These are phyloP conservation scores for Pecten maximus DNA, from an alignment of 2,888 invertebrate species.

Conservation along the genomic window DNA sequence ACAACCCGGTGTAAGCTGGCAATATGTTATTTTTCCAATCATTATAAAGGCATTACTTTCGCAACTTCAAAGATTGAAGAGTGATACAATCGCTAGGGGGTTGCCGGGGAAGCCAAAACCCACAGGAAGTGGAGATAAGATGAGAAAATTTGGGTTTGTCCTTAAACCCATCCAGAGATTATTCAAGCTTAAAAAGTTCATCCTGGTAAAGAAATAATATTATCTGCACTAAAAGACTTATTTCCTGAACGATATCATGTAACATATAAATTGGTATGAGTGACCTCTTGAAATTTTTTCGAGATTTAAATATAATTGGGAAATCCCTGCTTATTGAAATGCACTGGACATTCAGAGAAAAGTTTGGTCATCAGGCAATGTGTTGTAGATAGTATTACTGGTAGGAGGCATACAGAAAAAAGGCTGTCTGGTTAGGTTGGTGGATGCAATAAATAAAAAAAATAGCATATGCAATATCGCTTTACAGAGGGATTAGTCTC, in stretches of 20 bases:
- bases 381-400: too few species aligned
- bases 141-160: neutral
- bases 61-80: conserved; percentile 30
- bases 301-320: neutral
- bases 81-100: conserved; percentile 30
- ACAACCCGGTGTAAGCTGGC: neutral
- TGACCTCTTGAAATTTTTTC: neutral
- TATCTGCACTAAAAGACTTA: neutral
- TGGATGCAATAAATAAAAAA: too few species aligned
- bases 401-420: too few species aligned
- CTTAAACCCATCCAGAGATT: neutral
- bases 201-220: conserved; percentile 7
- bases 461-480: too few species aligned
- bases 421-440: too few species aligned
- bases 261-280: neutral
- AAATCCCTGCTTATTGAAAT: neutral
- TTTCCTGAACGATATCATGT: neutral
- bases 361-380: too few species aligned
- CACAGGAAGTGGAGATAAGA: conserved; percentile 21
- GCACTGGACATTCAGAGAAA: neutral
- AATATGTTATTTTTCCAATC: conserved; percentile 20
- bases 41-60: conserved; percentile 35
- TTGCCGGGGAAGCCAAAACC: conserved; percentile 25
- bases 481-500: too few species aligned
- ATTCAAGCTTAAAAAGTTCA: conserved; percentile 21